A percentile compares a stretch with the other conserved stretches of the same genome.
Conservation (phyloP, 2,888 invertebrate species). For the Nipponacmea schrenckii region DNA sequence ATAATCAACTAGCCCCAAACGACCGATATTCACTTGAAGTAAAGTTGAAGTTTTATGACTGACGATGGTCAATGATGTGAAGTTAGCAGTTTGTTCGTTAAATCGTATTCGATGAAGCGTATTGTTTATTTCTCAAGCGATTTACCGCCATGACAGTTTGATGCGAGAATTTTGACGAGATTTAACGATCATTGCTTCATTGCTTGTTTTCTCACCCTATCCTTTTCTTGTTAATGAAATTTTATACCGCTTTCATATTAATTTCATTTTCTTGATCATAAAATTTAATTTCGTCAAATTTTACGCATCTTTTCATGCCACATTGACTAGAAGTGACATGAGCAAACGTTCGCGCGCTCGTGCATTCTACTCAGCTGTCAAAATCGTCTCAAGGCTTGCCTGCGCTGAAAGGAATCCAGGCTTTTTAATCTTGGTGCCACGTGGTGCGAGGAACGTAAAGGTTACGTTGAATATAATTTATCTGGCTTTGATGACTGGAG, state of each 20-base stretch:
- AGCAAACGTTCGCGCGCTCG: constrained; percentile 22
- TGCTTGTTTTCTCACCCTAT: constrained; percentile 20
- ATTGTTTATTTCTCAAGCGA: not conserved
- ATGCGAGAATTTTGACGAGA: not conserved
- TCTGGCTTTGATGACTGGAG: constrained; percentile 1
- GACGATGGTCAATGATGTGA: too few relatives aligned
- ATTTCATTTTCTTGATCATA: constrained; percentile 41
- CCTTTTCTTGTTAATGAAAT: constrained; percentile 43
- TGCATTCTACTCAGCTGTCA: constrained; percentile 25
- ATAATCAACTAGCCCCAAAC: too few relatives aligned
- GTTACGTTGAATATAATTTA: constrained; percentile 1
- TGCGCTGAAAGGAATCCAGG: constrained; percentile 10
- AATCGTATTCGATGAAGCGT: not conserved
- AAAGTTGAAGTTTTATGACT: too few relatives aligned
- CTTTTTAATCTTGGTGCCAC: constrained; percentile 10
- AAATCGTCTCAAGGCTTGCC: constrained; percentile 16
- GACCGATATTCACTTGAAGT: too few relatives aligned
- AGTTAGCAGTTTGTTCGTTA: too few relatives aligned
- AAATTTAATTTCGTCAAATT: constrained; percentile 33
- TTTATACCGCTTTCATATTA: constrained; percentile 44
- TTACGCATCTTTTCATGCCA: constrained; percentile 30
- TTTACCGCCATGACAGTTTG: not conserved
- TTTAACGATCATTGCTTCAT: constrained; percentile 11
- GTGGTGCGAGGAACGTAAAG: not conserved
- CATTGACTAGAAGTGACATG: constrained; percentile 30